These are phyloP conservation scores for Drosophila lacertosa DNA, from an alignment of 1,140 invertebrate species.

Conservation along the genomic window DNA sequence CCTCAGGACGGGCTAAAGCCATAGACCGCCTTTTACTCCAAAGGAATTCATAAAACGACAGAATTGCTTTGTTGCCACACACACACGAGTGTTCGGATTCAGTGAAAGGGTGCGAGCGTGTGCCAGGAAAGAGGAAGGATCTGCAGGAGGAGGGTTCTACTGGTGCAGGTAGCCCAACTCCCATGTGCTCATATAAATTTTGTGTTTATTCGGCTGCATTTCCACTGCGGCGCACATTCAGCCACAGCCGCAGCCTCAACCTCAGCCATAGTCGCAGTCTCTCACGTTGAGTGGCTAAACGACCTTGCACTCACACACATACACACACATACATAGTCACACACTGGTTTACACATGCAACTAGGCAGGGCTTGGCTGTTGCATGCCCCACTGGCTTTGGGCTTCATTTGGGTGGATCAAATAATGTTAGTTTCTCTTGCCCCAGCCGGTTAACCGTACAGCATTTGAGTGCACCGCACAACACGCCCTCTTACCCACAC, in stretches of 20 bases:
- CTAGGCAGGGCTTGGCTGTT: slow-evolving; percentile 16
- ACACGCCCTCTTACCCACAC: slow-evolving; percentile 21
- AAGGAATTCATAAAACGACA: slow-evolving; percentile 71
- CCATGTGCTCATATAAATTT: slow-evolving; percentile 79
- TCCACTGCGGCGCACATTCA: slow-evolving; percentile 72
- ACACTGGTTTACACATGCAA: slow-evolving; percentile 22
- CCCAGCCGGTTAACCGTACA: slow-evolving; percentile 48
- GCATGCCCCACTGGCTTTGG: slow-evolving; percentile 56
- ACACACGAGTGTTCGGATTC: slow-evolving; percentile 49
- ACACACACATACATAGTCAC: slow-evolving; percentile 8
- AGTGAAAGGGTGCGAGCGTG: not conserved
- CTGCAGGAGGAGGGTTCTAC: not conserved
- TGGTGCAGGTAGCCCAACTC: slow-evolving; percentile 53
- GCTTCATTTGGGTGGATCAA: slow-evolving; percentile 71
- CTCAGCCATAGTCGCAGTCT: slow-evolving; percentile 11
- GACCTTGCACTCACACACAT: slow-evolving; percentile 28
- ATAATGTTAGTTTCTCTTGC: slow-evolving; percentile 47
- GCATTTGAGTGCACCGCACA: slow-evolving; percentile 32
- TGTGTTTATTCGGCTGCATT: slow-evolving; percentile 82
- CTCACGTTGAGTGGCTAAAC: slow-evolving; percentile 62
- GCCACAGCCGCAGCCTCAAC: slow-evolving; percentile 42
- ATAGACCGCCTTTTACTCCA: slow-evolving; percentile 34
- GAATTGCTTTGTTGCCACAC: slow-evolving; percentile 70
- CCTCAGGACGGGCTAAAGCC: slow-evolving; percentile 42
- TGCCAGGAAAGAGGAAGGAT: not conserved